A percentile compares a stretch with the other conserved stretches of the same genome.
These are phyloP conservation scores for Callaeas wilsoni DNA, from an alignment of 2,113 vertebrate species.

Conservation along the genomic window DNA sequence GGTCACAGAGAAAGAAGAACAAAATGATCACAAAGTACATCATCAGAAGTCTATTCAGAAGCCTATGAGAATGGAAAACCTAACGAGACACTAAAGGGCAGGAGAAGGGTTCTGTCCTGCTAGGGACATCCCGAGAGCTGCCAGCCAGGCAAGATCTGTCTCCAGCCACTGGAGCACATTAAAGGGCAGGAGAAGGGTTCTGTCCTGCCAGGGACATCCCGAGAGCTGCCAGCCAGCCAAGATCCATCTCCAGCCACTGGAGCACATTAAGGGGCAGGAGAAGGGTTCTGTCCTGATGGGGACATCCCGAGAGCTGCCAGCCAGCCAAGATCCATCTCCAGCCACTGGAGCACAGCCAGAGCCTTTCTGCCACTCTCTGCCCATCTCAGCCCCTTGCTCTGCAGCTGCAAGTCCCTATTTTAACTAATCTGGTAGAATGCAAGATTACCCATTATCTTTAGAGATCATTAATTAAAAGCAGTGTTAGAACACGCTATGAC, in stretches of 20 bases:
- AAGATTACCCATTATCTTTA: background rate
- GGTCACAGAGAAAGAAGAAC: background rate
- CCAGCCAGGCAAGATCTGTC: background rate
- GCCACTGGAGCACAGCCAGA: background rate
- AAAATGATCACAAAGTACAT: background rate
- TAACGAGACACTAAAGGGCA: background rate
- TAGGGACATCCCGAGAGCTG: background rate
- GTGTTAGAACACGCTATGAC: background rate
- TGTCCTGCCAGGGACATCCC: too few species aligned
- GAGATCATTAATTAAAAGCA: conserved; percentile 9
- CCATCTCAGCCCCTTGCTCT: background rate
- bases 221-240: too few species aligned
- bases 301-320: too few species aligned
- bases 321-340: too few species aligned
- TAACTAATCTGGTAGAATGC: background rate
- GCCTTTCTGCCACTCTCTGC: background rate
- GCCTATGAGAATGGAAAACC: background rate
- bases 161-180: too few species aligned
- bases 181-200: too few species aligned
- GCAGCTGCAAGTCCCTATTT: background rate
- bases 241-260: too few species aligned
- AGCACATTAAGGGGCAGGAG: too few species aligned
- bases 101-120: background rate
- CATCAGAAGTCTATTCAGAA: background rate
- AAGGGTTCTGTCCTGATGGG: too few species aligned